Percentiles rank a stretch among this genome's conserved stretches.
Conservation (phyloP, 2,888 invertebrate species). For the Bombylius major region DNA sequence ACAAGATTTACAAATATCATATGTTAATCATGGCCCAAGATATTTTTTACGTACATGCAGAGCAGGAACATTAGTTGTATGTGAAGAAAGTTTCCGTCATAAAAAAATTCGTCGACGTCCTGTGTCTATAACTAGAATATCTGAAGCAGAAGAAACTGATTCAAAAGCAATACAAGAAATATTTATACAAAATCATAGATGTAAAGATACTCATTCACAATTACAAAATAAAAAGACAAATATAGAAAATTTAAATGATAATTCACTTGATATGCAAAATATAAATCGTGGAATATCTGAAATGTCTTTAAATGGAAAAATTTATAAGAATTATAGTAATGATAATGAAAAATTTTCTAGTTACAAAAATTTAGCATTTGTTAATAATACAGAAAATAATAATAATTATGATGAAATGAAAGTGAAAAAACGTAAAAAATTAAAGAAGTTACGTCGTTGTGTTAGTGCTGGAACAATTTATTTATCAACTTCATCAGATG, state of each 20-base stretch:
- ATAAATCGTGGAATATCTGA: background rate
- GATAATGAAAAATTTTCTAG: too few relatives aligned
- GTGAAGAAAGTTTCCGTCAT: conserved; percentile 37
- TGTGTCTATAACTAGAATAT: conserved; percentile 3
- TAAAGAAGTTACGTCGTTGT: conserved; percentile 1
- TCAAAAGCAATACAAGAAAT: background rate
- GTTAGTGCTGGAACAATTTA: conserved; percentile 1
- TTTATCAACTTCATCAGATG: conserved; percentile 1
- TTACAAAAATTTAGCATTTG: background rate
- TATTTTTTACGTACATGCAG: conserved; percentile 41
- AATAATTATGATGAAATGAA: background rate
- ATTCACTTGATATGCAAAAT: background rate
- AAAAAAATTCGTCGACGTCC: conserved; percentile 27
- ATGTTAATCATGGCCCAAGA: conserved; percentile 24
- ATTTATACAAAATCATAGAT: background rate
- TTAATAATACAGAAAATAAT: background rate
- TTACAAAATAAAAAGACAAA: background rate
- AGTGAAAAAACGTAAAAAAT: conserved; percentile 2
- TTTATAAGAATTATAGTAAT: too few relatives aligned
- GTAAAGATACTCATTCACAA: too few relatives aligned
- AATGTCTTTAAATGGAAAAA: background rate
- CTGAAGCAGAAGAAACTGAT: conserved; percentile 2
- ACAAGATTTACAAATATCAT: conserved; percentile 15
- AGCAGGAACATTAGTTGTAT: conserved; percentile 42
- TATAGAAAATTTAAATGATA: background rate